Base-by-base conservation (phyloP, 2,113 vertebrate genomes). In the Macaca mulatta region DNA sequence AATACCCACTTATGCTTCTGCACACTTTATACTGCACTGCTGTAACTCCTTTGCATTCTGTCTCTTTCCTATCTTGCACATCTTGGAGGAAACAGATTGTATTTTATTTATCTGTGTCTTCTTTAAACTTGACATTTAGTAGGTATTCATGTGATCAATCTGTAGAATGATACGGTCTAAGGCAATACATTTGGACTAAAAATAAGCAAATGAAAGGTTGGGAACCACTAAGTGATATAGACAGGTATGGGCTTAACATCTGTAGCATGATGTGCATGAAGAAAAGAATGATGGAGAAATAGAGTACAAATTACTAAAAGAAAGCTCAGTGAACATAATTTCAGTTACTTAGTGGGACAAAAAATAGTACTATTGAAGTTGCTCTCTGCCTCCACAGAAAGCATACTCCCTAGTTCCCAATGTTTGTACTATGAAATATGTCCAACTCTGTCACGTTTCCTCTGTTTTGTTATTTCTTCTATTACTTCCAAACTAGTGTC, bases 131-230 rank as follows among this genome's bases (percentile, higher is more conserved):
- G 67, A 57, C 50, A 89, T 59, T 92, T 48, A n/a, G 23, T 40
- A 67, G 61, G 30, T 22, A 69, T 7, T 74, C 5, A 38, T 55
- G 64, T 81, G 27, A 43, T 84, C 81, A 74, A 22, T 90, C 30
- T 82, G 18, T 82, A 94, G 52, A 22, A 91, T 84, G 67, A 78
- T 35, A 67, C 22, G 18, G 16, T 45, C 50, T 94, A 52, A 94
- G 75, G 55, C 55, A 92, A 81, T 61, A 40, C 6, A 50, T 84
- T 64, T 88, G 22, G 18, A 40, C 52, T 90, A 94, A 94, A 97
- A 78, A 35, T 67, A 92, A 97, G 81, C 20, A 82, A 64, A 92
- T 77, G 16, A 43, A 92, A 88, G 18, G 8, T 38, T 82, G 22
- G 74, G n/a, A 88, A 40, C 1, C 70, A 13, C 45, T 52, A 78